Conservation (phyloP, 92 coral and sea anemone genomes). For the Zoanthus solanderi region DNA sequence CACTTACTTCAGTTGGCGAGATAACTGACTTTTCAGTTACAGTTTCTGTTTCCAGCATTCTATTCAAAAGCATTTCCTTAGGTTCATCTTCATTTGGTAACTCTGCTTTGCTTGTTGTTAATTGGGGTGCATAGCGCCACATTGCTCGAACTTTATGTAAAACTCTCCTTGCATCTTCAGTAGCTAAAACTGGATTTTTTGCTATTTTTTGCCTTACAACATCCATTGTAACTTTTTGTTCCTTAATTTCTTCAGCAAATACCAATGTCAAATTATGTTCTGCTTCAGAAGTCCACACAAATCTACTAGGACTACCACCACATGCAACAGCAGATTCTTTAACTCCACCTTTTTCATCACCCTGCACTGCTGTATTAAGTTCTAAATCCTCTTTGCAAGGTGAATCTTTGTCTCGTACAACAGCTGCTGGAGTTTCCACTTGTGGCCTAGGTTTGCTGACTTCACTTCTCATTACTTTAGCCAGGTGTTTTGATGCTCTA, state of each 20-base stretch:
- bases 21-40: conserved; percentile 1
- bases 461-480: conserved; percentile 26
- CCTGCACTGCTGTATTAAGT: not conserved
- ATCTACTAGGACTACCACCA: conserved; percentile 11
- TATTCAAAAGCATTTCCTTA: conserved; percentile 7
- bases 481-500: conserved; percentile 34
- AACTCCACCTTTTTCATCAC: not conserved
- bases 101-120: not conserved
- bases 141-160: conserved; percentile 37
- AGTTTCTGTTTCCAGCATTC: conserved; percentile 18
- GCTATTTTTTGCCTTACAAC: conserved; percentile 32
- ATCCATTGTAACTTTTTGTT: conserved; percentile 21
- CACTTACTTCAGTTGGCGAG: conserved; percentile 7
- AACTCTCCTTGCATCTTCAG: conserved; percentile 39
- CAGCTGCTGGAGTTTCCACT: conserved; percentile 15
- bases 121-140: conserved; percentile 12
- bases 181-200: conserved; percentile 24
- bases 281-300: conserved; percentile 23
- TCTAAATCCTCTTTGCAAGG: not conserved
- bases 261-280: conserved; percentile 9
- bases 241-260: conserved; percentile 29
- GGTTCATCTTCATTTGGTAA: conserved; percentile 42
- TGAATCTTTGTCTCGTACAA: conserved; percentile 12
- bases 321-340: not conserved
- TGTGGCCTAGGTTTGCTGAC: not conserved